Percentiles rank a stretch among this genome's conserved stretches.
These are phyloP conservation scores for Caenorhabditis sp. DNA, from an alignment of 2,888 invertebrate genomes.

Conservation along the genomic window DNA sequence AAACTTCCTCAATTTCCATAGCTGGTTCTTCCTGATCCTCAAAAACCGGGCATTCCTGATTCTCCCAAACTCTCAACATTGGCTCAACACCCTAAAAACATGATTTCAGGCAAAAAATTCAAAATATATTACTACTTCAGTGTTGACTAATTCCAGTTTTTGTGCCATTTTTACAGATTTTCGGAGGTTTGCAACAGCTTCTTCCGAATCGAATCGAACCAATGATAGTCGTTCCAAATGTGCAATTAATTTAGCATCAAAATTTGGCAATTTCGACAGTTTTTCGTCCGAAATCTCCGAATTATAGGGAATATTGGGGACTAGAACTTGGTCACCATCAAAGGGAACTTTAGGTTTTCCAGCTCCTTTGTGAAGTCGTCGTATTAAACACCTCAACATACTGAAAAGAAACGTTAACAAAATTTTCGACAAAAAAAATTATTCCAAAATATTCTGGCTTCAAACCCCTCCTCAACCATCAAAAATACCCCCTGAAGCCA, in stretches of 20 bases:
- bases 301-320: conserved; percentile 23
- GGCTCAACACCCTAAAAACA: conserved; percentile 34
- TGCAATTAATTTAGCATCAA: conserved; percentile 41
- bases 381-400: no score
- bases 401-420: neutral
- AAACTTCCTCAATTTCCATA: conserved; percentile 36
- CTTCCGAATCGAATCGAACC: conserved; percentile 46
- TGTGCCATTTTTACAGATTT: conserved; percentile 45
- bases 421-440: neutral
- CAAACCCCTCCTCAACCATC: neutral
- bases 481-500: no score
- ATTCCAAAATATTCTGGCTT: neutral
- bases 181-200: conserved; percentile 48
- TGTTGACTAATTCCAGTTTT: conserved; percentile 40
- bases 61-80: conserved; percentile 51
- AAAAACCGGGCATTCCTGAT: conserved; percentile 49
- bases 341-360: conserved; percentile 24
- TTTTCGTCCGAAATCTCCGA: conserved; percentile 27
- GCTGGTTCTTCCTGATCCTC: conserved; percentile 46
- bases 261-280: conserved; percentile 27
- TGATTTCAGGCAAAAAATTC: neutral
- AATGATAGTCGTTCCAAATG: conserved; percentile 52
- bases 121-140: conserved; percentile 19
- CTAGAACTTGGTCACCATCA: conserved; percentile 21
- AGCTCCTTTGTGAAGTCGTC: neutral